Percentiles rank a stretch among this genome's conserved stretches.
phyloP scores from a whole-genome alignment of 1,140 invertebrate species.

The Drosophila tsacasi region DNA sequence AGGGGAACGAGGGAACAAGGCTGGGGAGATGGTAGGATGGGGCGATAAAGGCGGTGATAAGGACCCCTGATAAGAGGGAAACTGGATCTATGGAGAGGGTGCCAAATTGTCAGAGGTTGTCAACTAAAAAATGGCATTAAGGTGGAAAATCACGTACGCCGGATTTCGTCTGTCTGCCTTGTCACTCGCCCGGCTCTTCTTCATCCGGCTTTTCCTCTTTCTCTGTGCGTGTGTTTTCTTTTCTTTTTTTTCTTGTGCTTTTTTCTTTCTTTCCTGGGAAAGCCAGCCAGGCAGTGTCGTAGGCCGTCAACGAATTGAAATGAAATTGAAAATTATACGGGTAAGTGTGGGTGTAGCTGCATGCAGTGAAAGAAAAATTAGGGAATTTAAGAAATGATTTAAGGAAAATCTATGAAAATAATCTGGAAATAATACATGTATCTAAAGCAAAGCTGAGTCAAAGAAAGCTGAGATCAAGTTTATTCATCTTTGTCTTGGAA shows the following conservation, averaged over 20 bases:
- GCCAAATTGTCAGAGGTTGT: constrained; percentile 77
- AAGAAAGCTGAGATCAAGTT: neutral
- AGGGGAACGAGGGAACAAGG: neutral
- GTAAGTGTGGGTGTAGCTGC: constrained; percentile 16
- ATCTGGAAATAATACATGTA: neutral
- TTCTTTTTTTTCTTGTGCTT: neutral
- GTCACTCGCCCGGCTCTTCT: constrained; percentile 15
- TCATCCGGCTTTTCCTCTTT: neutral
- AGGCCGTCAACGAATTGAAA: constrained; percentile 68
- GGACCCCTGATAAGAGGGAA: constrained; percentile 19
- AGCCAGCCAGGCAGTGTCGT: constrained; percentile 9
- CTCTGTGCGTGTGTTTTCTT: neutral
- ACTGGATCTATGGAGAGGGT: constrained; percentile 57
- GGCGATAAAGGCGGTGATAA: constrained; percentile 3
- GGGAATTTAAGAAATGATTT: too few relatives aligned
- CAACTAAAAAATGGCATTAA: constrained; percentile 75
- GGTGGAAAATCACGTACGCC: constrained; percentile 80
- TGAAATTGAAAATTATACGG: constrained; percentile 71
- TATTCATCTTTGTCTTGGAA: neutral
- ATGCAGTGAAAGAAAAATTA: constrained; percentile 1
- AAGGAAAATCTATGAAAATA: neutral
- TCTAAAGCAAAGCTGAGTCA: neutral
- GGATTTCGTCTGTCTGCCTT: constrained; percentile 60
- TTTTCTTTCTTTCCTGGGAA: neutral
- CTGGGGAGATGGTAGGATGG: neutral